phyloP scores from a whole-genome alignment of 2,797 vertebrate species.

The Sebastes taczanowskii region DNA sequence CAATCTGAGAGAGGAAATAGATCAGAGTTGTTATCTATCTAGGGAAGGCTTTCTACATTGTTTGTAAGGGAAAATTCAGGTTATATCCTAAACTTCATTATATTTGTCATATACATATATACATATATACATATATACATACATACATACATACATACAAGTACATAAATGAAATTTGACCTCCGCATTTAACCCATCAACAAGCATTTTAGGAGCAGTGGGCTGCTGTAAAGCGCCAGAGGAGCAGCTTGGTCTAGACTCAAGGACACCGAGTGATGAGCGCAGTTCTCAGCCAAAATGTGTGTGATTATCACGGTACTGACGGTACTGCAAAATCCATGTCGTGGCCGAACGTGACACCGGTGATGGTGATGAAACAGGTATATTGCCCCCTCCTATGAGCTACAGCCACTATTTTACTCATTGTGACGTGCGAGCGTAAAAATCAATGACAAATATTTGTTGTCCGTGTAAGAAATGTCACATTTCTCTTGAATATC shows the following conservation, averaged over 20 bases:
- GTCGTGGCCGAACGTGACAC: too few species aligned
- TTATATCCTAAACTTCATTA: neutral
- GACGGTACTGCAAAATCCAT: too few species aligned
- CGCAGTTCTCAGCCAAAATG: too few species aligned
- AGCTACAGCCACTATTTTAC: neutral
- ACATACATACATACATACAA: too few species aligned
- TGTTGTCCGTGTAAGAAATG: neutral
- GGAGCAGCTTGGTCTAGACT: neutral
- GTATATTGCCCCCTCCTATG: too few species aligned
- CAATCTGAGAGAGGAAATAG: constrained; percentile 82
- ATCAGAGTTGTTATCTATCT: neutral
- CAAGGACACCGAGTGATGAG: neutral
- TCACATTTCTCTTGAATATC: neutral
- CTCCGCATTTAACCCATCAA: neutral
- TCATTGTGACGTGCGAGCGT: too few species aligned
- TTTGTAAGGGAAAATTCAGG: neutral
- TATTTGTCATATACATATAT: too few species aligned
- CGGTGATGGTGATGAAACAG: too few species aligned
- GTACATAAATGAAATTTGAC: neutral
- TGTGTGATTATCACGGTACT: too few species aligned
- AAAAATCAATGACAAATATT: neutral
- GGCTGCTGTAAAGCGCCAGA: neutral
- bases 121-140: too few species aligned
- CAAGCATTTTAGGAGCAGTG: neutral
- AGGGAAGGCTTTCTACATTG: neutral